These are phyloP conservation scores for Anoplius nigerrimus DNA, from an alignment of 2,888 invertebrate genomes.

Conservation along the genomic window DNA sequence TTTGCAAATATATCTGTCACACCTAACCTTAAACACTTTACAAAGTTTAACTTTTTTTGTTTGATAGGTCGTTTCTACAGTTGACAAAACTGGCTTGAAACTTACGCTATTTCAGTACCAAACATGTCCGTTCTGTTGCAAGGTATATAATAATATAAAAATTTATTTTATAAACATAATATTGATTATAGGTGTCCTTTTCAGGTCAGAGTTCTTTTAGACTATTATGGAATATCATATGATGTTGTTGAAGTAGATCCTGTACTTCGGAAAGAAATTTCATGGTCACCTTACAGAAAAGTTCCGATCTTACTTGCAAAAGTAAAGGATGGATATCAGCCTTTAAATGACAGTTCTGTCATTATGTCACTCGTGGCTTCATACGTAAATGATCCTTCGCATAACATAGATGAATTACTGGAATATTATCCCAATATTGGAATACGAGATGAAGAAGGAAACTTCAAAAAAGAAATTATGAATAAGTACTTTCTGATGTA, in stretches of 20 bases:
- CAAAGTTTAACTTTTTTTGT: constrained; percentile 13
- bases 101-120: constrained; percentile 96
- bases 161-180: background rate
- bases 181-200: constrained; percentile 15
- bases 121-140: constrained; percentile 98
- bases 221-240: constrained; percentile 95
- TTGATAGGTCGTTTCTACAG: constrained; percentile 80
- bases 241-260: constrained; percentile 98
- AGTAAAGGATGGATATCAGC: constrained; percentile 85
- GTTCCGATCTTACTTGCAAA: constrained; percentile 93
- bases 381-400: constrained; percentile 80
- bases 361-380: constrained; percentile 93
- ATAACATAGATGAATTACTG: constrained; percentile 82
- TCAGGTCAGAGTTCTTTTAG: constrained; percentile 85
- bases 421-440: constrained; percentile 86
- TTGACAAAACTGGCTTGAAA: constrained; percentile 83
- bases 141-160: constrained; percentile 77
- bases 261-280: constrained; percentile 91
- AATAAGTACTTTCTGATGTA: constrained; percentile 94
- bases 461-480: constrained; percentile 83
- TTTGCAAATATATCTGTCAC: background rate
- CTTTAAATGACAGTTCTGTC: constrained; percentile 94
- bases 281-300: constrained; percentile 96
- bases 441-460: constrained; percentile 82
- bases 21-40: background rate